Base-by-base conservation (phyloP, 2,797 vertebrate genomes). In the Gymnoscopelus braueri region DNA sequence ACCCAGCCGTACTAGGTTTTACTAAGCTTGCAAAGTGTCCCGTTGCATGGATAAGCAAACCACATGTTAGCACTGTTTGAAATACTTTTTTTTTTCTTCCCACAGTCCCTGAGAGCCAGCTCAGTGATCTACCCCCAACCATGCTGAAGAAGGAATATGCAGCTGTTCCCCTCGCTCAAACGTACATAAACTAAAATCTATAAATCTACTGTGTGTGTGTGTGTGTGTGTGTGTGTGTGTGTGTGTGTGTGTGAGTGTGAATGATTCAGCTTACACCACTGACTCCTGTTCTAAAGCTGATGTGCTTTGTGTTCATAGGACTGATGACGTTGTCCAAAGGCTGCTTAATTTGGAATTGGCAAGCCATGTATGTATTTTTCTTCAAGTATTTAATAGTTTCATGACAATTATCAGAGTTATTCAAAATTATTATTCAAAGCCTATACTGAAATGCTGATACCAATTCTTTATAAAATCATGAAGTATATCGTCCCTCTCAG, bases 281-380 rank as follows among this genome's bases (percentile, higher is more conserved):
- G 49, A n/a, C 4, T 49, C 52, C 6, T 62, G 6, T 35, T 8
- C 6, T 72, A 26, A 74, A 9, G 47, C 0, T 24, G 0, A 19
- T 75, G 3, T 73, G 4, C 83, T 72, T 81, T 82, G 10, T 84
- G 14, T 80, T 71, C 81, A 65, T 81, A 99, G 97, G 4, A 90
- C 95, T 19, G 95, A 97, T 24, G 96, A 96, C 75, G 24, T 98
- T 3, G 95, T 99, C 69, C 97, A 86, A 89, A 94, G 93, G 71
- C 77, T 99, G 23, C 81, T 99, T 69, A 95, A 96, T 0, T 74
- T 99, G 93, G 97, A 99, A 87, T 92, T 99, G 84, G 96, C 95
- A 6, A 94, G 75, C 81, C 94, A 95, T 80, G 98, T 99, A 84
- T 6, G 29, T 56, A 10, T 61, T 1, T 23, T 29, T 35, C 29